Conservation (phyloP, 2,888 invertebrate species). For the Brenthis daphne region DNA sequence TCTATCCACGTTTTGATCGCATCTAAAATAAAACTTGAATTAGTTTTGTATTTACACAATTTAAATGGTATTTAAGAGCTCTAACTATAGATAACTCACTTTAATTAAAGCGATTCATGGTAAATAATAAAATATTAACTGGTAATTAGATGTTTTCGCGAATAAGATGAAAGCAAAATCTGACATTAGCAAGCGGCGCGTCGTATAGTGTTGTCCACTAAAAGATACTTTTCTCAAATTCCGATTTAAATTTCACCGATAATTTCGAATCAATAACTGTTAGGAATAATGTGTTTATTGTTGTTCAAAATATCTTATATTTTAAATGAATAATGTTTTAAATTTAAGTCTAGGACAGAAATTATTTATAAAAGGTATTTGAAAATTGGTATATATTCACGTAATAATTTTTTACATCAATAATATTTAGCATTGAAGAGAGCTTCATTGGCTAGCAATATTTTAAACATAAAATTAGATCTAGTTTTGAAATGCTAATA, state of each 20-base stretch:
- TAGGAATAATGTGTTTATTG: too few relatives aligned
- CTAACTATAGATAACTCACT: constrained; percentile 29
- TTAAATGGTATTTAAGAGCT: background rate
- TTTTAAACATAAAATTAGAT: too few relatives aligned
- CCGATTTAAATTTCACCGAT: background rate
- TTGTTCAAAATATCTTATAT: too few relatives aligned
- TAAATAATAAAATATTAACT: constrained; percentile 37
- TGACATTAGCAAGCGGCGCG: constrained; percentile 48
- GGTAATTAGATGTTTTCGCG: constrained; percentile 38
- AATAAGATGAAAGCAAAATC: constrained; percentile 38
- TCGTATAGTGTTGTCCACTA: constrained; percentile 41
- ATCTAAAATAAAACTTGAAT: constrained; percentile 43
- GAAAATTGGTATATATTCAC: too few relatives aligned
- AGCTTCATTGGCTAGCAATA: too few relatives aligned
- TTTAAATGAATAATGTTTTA: too few relatives aligned
- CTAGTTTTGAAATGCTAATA: too few relatives aligned
- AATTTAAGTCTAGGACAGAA: too few relatives aligned
- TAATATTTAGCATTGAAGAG: too few relatives aligned
- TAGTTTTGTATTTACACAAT: background rate
- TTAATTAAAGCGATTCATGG: constrained; percentile 26
- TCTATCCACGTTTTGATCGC: constrained; percentile 60
- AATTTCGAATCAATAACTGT: background rate
- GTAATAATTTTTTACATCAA: too few relatives aligned
- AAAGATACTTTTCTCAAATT: background rate
- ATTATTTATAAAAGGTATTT: too few relatives aligned